These are phyloP conservation scores for Athalia cordata DNA, from an alignment of 2,888 invertebrate genomes.

Conservation along the genomic window DNA sequence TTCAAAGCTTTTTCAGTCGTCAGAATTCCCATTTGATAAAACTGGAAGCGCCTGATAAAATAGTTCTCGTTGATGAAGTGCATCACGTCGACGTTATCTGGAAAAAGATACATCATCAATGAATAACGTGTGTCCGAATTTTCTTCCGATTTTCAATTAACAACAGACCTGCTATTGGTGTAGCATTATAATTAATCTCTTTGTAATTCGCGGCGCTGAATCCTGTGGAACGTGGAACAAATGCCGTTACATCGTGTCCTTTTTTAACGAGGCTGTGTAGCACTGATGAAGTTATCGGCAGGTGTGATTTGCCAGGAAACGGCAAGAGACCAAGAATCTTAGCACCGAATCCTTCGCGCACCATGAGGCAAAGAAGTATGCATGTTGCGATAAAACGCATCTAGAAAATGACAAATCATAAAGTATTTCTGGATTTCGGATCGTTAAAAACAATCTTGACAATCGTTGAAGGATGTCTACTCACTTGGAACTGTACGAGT, in stretches of 20 bases:
- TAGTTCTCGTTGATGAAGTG: background rate
- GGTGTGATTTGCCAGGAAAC: constrained; percentile 62
- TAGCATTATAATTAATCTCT: constrained; percentile 59
- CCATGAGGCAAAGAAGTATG: constrained; percentile 10
- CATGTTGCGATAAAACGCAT: constrained; percentile 21
- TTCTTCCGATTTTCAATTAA: background rate
- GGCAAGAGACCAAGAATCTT: constrained; percentile 64
- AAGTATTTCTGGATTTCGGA: background rate
- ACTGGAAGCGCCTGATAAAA: background rate
- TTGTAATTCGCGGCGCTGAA: constrained; percentile 72
- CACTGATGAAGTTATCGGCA: constrained; percentile 58
- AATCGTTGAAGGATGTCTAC: too few relatives aligned
- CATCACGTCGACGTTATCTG: constrained; percentile 29
- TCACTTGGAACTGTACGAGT: too few relatives aligned
- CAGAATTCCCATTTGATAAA: constrained; percentile 65
- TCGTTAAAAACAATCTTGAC: background rate
- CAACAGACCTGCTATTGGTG: background rate
- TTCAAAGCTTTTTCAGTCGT: constrained; percentile 68
- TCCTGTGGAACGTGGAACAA: constrained; percentile 65
- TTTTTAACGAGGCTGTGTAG: constrained; percentile 63
- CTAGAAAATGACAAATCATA: background rate
- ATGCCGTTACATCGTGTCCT: constrained; percentile 73
- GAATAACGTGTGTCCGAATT: background rate
- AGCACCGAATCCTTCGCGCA: constrained; percentile 45
- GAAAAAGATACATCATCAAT: background rate